Conservation (phyloP, 2,113 vertebrate genomes). For the Colius striatus region DNA sequence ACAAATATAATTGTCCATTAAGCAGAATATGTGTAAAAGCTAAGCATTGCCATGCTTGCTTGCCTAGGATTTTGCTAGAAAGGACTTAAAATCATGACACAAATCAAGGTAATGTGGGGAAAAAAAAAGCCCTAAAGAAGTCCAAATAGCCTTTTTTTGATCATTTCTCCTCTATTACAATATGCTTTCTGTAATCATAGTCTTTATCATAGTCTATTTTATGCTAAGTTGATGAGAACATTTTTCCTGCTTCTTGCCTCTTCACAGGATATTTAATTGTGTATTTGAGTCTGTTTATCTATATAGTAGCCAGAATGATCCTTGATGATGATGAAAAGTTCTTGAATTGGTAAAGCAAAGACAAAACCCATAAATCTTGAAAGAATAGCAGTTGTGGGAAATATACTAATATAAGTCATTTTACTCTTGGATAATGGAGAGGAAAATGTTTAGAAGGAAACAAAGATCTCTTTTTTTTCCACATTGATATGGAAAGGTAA, state of each 20-base stretch:
- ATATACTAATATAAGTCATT: neutral
- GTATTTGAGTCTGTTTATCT: neutral
- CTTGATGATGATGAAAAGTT: neutral
- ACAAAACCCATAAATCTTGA: neutral
- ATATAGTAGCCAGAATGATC: neutral
- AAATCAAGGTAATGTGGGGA: neutral
- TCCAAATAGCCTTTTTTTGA: neutral
- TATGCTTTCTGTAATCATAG: neutral
- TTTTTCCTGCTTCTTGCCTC: neutral
- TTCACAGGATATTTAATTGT: neutral
- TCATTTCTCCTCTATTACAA: neutral
- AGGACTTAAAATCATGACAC: neutral
- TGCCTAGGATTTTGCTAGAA: neutral
- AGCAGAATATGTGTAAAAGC: neutral
- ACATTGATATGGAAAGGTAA: neutral
- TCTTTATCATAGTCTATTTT: neutral
- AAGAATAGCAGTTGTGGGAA: neutral
- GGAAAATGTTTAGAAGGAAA: neutral
- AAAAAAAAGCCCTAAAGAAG: rapidly evolving
- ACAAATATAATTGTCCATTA: neutral
- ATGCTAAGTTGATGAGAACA: neutral
- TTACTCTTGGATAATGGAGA: neutral
- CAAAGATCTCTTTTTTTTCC: neutral
- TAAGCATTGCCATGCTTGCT: neutral
- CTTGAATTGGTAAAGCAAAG: neutral